Percentiles rank a stretch among this genome's conserved stretches.
Evolutionary conservation across 2,797 vertebrate genomes (phyloP).

Genomic region (Microtus agrestis): DNA sequence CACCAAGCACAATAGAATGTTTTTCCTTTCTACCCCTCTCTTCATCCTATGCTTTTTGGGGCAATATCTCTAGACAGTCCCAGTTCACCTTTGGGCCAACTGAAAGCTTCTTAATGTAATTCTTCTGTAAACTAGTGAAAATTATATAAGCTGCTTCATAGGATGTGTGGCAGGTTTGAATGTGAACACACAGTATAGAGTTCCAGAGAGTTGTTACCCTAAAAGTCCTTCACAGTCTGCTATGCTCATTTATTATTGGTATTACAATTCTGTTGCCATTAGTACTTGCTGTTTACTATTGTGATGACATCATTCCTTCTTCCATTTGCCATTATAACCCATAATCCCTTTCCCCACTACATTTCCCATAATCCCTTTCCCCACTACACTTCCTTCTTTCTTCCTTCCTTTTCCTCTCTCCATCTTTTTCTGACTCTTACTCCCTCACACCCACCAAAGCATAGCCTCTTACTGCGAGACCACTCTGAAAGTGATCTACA

Average conservation of each 20-base stretch:
- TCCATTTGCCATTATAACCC: background rate
- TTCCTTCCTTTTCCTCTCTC: background rate
- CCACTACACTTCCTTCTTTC: background rate
- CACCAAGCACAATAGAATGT: background rate
- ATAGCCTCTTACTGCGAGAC: background rate
- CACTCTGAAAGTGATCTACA: background rate
- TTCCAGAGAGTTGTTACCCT: background rate
- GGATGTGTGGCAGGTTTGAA: background rate
- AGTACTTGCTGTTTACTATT: background rate
- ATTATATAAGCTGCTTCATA: background rate
- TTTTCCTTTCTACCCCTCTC: background rate
- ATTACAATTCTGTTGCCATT: no score
- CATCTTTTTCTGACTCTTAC: background rate
- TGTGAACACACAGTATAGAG: background rate
- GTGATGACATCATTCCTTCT: background rate
- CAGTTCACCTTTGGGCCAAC: background rate
- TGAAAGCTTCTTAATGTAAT: background rate
- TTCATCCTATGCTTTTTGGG: background rate
- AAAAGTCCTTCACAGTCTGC: background rate
- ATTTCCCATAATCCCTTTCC: background rate
- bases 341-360: background rate
- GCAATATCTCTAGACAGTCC: background rate
- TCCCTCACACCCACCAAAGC: background rate
- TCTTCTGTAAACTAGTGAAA: conserved; percentile 18
- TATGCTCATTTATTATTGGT: no score